Evolutionary conservation across 2,888 invertebrate genomes (phyloP), one percentile per base, ranked within the genome.

Genomic region (Heliconius charithonia): DNA sequence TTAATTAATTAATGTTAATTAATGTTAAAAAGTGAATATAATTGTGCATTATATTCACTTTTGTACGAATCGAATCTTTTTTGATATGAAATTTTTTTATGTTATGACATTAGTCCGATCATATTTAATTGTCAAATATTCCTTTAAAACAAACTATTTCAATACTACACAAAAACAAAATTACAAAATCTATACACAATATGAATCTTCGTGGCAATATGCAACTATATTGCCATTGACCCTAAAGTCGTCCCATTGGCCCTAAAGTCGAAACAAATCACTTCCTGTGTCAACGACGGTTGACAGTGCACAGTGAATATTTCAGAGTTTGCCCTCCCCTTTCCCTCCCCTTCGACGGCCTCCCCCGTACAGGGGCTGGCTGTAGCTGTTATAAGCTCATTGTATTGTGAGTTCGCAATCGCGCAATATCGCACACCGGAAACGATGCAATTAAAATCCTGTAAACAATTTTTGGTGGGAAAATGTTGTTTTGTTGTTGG

Each of bases 181-280:
- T 12, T 37, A 0, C 4, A 32, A 66, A 66, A 66, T 9, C 16
- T 6, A 63, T 63, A 6, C 16, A 27, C 16, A 27, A 2, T 16
- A 27, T 51, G 59, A 59, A 72, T 32, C 72, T 32, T 13, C 0
- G 16, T 13, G 56, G 59, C 32, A 56, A 72, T 37, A 72, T 10
- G 27, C 37, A 37, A 37, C 37, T 37, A 37, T 37, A 37, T 59
- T n/a, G 16, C 4, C 25, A 72, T 72, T 59, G 56, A 1, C 9
- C 71, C 25, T 59, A 29, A 72, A 59, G 59, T 72, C 32, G 16
- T 72, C 25, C 9, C 16, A 72, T 72, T 72, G 56, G 16, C 9
- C 71, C 16, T 59, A 29, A 59, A 59, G 59, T 72, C 32, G 37
- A 37, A 59, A 69, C 69, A 69, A 72, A 72, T 72, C 56, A 56